Base-by-base conservation (phyloP, 2,888 invertebrate species). In the Tenthredo scrophulariae region DNA sequence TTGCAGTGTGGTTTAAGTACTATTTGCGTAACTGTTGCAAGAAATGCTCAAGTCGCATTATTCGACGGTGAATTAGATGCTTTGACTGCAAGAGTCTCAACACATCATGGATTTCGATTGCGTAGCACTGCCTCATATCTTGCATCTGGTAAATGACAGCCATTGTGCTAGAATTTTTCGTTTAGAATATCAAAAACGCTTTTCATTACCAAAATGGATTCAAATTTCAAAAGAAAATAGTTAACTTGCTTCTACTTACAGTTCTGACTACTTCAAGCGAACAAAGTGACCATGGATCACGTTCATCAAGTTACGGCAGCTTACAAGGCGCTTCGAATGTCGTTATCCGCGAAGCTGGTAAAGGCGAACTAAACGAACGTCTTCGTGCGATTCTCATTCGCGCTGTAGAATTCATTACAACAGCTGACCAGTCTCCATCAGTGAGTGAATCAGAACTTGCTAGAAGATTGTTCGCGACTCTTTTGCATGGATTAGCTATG, bases 51-150 rank as follows among this genome's bases (percentile, higher is more conserved):
- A 89, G 94, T 94, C 86, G 93, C 94, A 84, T 93, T 96, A 22
- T 94, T 94, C 90, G 92, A 93, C 86, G 94, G 95, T 67, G 95
- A 95, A 90, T 92, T 96, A 0, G 95, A 95, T 89, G 91, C 93
- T 58, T 92, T 96, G 2, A 89, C 91, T 26, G 86, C 91, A 0
- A 93, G 92, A 87, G 89, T 93, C 2, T 91, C 92, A 9, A 91
- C 87, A 15, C 91, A 92, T 85, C 90, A 92, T 0, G 92, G 92
- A 9, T 93, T 93, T 65, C 89, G 91, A 83, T 80, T 93, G 46
- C 91, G 92, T 26, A 93, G 92, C 37, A 91, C 92, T 1, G 90
- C 93, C 2, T 93, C 93, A 18, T 93, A 93, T 74, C 88, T 93
- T 6, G 93, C 93, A 1, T 91, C 93, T 0, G 89, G 83, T 83